A percentile compares a stretch with the other conserved stretches of the same genome.
Evolutionary conservation across 2,888 invertebrate species (phyloP).

Genomic region (Nymphalis urticae): DNA sequence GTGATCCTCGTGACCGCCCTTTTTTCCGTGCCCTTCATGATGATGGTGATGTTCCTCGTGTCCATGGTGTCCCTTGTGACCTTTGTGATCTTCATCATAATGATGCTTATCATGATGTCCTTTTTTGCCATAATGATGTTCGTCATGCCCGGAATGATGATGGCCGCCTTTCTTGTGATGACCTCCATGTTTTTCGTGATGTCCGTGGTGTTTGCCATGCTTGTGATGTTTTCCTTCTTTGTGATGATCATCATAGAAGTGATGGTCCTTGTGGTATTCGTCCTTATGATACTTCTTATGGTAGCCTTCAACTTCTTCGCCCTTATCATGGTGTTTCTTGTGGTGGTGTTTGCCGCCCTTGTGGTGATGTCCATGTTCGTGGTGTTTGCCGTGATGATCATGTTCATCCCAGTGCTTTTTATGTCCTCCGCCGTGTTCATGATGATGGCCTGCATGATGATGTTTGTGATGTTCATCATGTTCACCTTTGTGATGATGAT

Average conservation of each 20-base stretch:
- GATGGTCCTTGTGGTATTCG: constrained; percentile 92
- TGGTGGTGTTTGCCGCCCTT: constrained; percentile 90
- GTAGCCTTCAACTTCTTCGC: constrained; percentile 90
- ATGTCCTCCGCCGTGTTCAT: constrained; percentile 89
- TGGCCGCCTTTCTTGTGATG: constrained; percentile 91
- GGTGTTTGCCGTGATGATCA: constrained; percentile 88
- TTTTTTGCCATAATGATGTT: constrained; percentile 89
- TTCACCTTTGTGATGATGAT: constrained; percentile 89
- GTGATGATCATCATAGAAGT: constrained; percentile 93
- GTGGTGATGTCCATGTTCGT: constrained; percentile 88
- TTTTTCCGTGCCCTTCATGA: constrained; percentile 89
- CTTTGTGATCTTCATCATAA: constrained; percentile 90
- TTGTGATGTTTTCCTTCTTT: constrained; percentile 92
- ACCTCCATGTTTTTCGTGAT: constrained; percentile 89
- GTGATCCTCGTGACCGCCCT: constrained; percentile 87
- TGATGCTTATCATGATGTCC: constrained; percentile 92
- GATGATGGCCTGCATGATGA: constrained; percentile 88
- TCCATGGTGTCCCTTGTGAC: constrained; percentile 89
- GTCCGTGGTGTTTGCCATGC: constrained; percentile 88
- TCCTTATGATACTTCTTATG: constrained; percentile 94
- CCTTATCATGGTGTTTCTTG: constrained; percentile 92
- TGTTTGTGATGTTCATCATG: constrained; percentile 89
- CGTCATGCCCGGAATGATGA: constrained; percentile 88
- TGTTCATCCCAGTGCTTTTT: constrained; percentile 90
- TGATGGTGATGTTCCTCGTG: constrained; percentile 88